Evolutionary conservation across 2,797 vertebrate genomes (phyloP), one percentile per base, ranked within the genome.

Genomic region (Siniperca undulata): DNA sequence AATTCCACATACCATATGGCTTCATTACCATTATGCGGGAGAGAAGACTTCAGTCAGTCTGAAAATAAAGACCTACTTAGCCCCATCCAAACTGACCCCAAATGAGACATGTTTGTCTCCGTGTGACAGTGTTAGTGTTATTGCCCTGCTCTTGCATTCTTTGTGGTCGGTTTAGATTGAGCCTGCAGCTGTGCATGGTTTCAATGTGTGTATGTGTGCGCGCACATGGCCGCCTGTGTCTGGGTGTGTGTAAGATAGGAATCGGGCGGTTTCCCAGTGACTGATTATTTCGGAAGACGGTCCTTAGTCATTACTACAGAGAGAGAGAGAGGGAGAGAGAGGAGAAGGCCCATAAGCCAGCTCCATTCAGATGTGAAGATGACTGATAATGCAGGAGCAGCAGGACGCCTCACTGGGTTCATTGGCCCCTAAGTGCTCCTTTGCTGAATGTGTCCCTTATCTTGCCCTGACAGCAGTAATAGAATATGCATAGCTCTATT

Each of bases 401-500:
- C 82, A 87, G 95, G 95, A 95, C 95, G 96, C 96, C 96, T 96
- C 85, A 92, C 96, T 94, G 94, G 93, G 96, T 96, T 97, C 97
- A 97, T 97, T 97, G 96, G 96, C 95, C 94, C 96, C 97, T 96
- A 96, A 97, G 96, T 97, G 96, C 95, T 97, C 95, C 94, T 96
- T 97, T 91, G 95, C 94, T 91, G 95, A 96, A 96, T 95, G 94
- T 93, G 95, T 95, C 92, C 95, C 97, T 97, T 94, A 97, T 97
- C 96, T 96, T 96, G 94, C 86, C 94, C 95, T 96, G 96, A 97
- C 97, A 96, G 97, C 87, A 80, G 96, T 98, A 97, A 97, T 97
- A 96, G 97, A 97, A 97, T 97, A 98, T 97, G 97, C 97, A 97
- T 96, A 95, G 95, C 89, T 95, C 97, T 95, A 97, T 98, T 97